phyloP scores from a whole-genome alignment of 2,113 vertebrate genomes.

The Ibidorhyncha struthersii region DNA sequence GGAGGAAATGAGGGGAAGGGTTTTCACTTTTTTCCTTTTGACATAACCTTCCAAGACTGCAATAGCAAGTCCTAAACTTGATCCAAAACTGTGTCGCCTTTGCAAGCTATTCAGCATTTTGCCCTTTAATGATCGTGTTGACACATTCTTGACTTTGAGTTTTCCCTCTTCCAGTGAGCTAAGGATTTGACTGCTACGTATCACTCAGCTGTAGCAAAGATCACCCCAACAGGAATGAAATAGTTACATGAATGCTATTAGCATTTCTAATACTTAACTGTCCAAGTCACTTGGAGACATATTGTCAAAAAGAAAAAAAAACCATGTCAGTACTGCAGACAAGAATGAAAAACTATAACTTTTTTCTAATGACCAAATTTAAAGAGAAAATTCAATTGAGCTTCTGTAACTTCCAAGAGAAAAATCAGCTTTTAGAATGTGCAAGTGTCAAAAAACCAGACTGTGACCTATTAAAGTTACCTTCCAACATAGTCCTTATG shows the following conservation, averaged over 20 bases:
- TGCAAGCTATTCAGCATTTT: neutral
- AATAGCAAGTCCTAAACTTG: neutral
- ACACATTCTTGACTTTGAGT: neutral
- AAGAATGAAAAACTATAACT: neutral
- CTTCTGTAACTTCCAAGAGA: neutral
- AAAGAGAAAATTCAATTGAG: neutral
- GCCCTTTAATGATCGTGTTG: neutral
- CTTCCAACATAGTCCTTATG: conserved; percentile 92
- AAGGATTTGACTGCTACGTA: neutral
- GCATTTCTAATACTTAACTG: neutral
- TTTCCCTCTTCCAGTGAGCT: neutral
- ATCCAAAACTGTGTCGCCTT: neutral
- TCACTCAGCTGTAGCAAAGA: neutral
- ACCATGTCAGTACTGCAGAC: neutral
- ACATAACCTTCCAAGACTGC: neutral
- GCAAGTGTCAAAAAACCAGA: neutral
- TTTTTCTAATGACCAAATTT: neutral
- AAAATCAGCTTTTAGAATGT: neutral
- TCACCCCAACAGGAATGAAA: neutral
- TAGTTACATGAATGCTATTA: neutral
- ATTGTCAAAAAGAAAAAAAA: neutral
- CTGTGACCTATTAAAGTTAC: conserved; percentile 64
- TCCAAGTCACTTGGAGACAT: neutral
- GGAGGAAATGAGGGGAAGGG: accelerated
- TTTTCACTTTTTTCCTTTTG: neutral